phyloP scores from a whole-genome alignment of 2,113 vertebrate species.

The Callopanchax toddi region DNA sequence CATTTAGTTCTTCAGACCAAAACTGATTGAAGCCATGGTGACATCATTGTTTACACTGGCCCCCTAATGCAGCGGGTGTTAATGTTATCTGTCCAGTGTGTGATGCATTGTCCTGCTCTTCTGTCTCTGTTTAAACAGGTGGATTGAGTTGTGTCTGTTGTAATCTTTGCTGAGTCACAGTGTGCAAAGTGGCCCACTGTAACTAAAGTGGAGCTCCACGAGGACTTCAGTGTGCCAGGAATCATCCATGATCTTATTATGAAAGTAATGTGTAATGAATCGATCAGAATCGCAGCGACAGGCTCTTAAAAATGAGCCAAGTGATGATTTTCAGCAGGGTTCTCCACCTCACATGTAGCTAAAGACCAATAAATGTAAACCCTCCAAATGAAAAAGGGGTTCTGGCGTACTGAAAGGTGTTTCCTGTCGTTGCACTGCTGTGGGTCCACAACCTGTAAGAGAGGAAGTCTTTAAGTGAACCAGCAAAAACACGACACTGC shows the following conservation, averaged over 20 bases:
- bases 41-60: constrained; percentile 59
- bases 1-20: constrained; percentile 35
- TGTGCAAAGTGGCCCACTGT: constrained; percentile 14
- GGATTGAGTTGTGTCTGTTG: constrained; percentile 31
- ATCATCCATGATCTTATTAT: constrained; percentile 4
- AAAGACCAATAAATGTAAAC: constrained; percentile 12
- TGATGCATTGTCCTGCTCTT: constrained; percentile 49
- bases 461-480: constrained; percentile 62
- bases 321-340: background rate
- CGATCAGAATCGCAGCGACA: background rate
- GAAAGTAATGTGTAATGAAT: background rate
- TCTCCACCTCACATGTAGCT: constrained; percentile 17
- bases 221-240: background rate
- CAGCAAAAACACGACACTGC: constrained; percentile 34
- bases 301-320: background rate
- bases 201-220: constrained; percentile 24
- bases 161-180: constrained; percentile 26
- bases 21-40: constrained; percentile 46
- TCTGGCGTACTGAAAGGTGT: constrained; percentile 16
- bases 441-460: constrained; percentile 17
- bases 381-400: background rate
- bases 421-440: constrained; percentile 34
- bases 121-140: constrained; percentile 73
- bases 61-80: constrained; percentile 37
- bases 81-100: constrained; percentile 58